Conservation (phyloP, 2,113 vertebrate species). For the Gymnobelideus leadbeateri region DNA sequence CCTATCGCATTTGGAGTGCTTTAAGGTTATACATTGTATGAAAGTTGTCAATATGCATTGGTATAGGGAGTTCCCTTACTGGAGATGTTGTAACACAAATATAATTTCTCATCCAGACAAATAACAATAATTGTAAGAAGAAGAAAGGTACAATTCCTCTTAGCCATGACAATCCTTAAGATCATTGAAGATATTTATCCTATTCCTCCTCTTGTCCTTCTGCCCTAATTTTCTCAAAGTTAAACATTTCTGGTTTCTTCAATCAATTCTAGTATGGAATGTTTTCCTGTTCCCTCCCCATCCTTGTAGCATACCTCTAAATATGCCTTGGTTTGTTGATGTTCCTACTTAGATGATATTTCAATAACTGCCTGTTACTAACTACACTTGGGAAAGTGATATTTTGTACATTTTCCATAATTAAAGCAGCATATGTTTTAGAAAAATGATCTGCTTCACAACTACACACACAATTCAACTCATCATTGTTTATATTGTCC, state of each 20-base stretch:
- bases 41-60: not conserved
- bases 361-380: not conserved
- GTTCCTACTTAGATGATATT: not conserved
- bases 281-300: not conserved
- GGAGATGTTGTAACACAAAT: not conserved
- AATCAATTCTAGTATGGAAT: not conserved
- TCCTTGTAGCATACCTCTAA: not conserved
- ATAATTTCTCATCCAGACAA: not conserved
- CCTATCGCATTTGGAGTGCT: not conserved
- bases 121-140: not conserved
- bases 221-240: not conserved
- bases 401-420: not conserved
- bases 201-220: not conserved
- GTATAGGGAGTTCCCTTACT: not conserved
- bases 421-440: not conserved
- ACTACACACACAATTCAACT: not conserved
- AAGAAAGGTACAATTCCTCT: not conserved
- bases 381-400: not conserved
- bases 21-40: not conserved
- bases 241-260: not conserved
- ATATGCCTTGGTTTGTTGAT: not conserved
- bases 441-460: not conserved
- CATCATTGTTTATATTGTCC: conserved; percentile 31
- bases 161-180: not conserved
- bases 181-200: not conserved